Base-by-base conservation (phyloP, 37 sponge, comb jelly and placozoan species). In the Axinella damicornis region DNA sequence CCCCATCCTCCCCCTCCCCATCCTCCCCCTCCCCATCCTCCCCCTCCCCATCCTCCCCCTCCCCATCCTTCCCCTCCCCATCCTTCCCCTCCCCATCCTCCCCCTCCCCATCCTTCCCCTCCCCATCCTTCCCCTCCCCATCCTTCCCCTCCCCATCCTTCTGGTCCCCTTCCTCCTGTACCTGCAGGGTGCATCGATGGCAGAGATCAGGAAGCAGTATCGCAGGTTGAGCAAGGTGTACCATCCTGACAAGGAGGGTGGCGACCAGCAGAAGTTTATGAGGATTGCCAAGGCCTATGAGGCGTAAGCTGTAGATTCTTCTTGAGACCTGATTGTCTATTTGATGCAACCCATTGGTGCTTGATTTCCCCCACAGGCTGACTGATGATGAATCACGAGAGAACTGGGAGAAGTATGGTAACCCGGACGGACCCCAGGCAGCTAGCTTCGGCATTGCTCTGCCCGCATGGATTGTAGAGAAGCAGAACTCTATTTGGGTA, bases 381-480 rank as follows among this genome's bases (percentile, higher is more conserved):
- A 96, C 96, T 0, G 91, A 96, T 64, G 95, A 96, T 12, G 95
- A 92, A 21, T 81, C 94, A 9, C 74, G 94, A 17, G 87, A 96
- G 65, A 96, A 94, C 74, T 98, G 94, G 94, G 89, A 88, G 33
- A 89, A 90, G 37, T 91, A 91, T 85, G 98, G 98, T 2, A 90
- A 94, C 41, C 98, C 95, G 39, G 95, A 98, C 83, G 96, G 98
- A 9, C 95, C 94, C 28, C 90, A 86, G 63, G 95, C 82, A 38
- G 68, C 83, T 22, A 88, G 70, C 25, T 96, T 98, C 90, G 94
- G 94, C 25, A 96, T 98, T 41, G 99, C 99, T 35, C 86, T 98
- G 34, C 99, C 99, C 0, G 85, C 97, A 16, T 96, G 95, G 95
- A 92, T 98, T 53, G 97, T 96, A n/a, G 93, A 92, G 67, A 89